Evolutionary conservation across 2,888 invertebrate species (phyloP).

Genomic region (Pyrgus malvae): DNA sequence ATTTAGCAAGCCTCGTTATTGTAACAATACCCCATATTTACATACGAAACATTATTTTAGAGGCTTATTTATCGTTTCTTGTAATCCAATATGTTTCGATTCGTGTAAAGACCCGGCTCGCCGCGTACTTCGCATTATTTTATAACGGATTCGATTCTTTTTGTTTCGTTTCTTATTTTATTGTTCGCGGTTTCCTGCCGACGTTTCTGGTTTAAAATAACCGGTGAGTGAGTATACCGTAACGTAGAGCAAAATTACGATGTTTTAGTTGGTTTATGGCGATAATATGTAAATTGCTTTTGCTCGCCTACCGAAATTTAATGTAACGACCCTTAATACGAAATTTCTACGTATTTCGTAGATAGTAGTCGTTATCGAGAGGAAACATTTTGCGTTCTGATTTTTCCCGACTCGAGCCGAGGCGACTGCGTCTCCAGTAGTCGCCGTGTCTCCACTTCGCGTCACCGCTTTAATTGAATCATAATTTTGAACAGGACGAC

Average conservation of each 20-base stretch:
- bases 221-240: constrained; percentile 21
- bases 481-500: constrained; percentile 21
- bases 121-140: constrained; percentile 59
- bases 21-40: constrained; percentile 83
- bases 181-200: constrained; percentile 34
- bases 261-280: constrained; percentile 29
- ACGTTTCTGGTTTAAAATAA: constrained; percentile 23
- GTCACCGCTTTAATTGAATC: constrained; percentile 2
- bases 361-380: too few relatives aligned
- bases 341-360: not conserved
- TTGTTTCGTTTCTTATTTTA: constrained; percentile 33
- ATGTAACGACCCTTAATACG: constrained; percentile 4
- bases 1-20: constrained; percentile 85
- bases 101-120: constrained; percentile 50
- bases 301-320: constrained; percentile 15
- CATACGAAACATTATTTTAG: constrained; percentile 78
- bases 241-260: constrained; percentile 24
- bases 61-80: constrained; percentile 62
- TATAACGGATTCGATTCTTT: constrained; percentile 51
- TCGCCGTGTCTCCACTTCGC: not conserved
- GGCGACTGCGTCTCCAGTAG: too few relatives aligned
- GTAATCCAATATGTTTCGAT: constrained; percentile 60
- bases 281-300: constrained; percentile 23
- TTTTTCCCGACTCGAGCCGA: too few relatives aligned
- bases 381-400: too few relatives aligned